These are phyloP conservation scores for Scaeva pyrastri DNA, from an alignment of 2,888 invertebrate species.

Conservation along the genomic window DNA sequence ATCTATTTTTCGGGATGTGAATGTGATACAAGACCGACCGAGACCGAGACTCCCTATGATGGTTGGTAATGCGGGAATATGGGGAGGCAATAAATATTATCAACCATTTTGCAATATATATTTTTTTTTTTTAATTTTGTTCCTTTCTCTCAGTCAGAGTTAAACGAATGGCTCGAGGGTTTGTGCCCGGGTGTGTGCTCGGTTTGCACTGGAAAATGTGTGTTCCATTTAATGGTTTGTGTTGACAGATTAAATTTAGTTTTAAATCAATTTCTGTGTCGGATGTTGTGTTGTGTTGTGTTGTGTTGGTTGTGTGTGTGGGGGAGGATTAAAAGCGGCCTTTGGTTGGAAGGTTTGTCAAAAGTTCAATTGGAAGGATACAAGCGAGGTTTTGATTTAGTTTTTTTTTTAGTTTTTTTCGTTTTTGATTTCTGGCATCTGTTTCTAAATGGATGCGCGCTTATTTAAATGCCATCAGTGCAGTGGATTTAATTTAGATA, in stretches of 20 bases:
- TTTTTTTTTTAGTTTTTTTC: too few relatives aligned
- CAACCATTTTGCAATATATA: conserved; percentile 49
- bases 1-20: conserved; percentile 5
- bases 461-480: too few relatives aligned
- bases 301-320: too few relatives aligned
- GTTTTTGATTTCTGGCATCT: conserved; percentile 21
- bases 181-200: conserved; percentile 25
- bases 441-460: not conserved
- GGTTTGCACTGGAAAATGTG: conserved; percentile 16
- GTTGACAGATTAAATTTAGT: conserved; percentile 75
- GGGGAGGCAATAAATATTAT: conserved; percentile 70
- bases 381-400: conserved; percentile 20
- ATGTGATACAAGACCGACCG: not conserved
- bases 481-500: not conserved
- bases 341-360: conserved; percentile 30
- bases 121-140: conserved; percentile 12
- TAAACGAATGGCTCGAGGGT: conserved; percentile 42
- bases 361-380: conserved; percentile 34
- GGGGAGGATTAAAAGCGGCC: conserved; percentile 11
- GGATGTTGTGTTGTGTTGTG: conserved; percentile 38
- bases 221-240: conserved; percentile 67
- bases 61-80: not conserved
- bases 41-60: conserved; percentile 23
- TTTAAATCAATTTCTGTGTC: conserved; percentile 63
- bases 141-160: conserved; percentile 1